phyloP scores from a whole-genome alignment of 2,888 invertebrate genomes.

The Monopis laevigella region DNA sequence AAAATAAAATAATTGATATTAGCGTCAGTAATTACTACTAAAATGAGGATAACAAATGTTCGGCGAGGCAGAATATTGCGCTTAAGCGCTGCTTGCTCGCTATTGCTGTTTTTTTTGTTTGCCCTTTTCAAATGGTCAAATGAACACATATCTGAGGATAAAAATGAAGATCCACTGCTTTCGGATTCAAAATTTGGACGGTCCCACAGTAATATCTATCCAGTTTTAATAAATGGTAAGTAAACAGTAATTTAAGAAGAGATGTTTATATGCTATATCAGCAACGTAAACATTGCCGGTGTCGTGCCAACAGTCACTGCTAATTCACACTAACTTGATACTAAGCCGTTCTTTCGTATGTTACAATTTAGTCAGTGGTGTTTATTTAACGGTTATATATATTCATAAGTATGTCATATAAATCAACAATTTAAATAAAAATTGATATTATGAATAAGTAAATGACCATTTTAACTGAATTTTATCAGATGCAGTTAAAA shows the following conservation, averaged over 20 bases:
- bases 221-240: constrained; percentile 46
- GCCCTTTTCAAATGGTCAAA: constrained; percentile 69
- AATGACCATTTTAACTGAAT: too few relatives aligned
- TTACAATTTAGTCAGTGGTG: not conserved
- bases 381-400: not conserved
- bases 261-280: not conserved
- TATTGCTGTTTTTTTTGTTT: constrained; percentile 70
- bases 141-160: constrained; percentile 37
- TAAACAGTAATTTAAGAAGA: not conserved
- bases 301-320: too few relatives aligned
- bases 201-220: constrained; percentile 45
- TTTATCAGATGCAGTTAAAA: too few relatives aligned
- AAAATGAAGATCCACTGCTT: constrained; percentile 24
- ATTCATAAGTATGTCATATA: not conserved
- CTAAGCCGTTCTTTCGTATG: too few relatives aligned
- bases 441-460: too few relatives aligned
- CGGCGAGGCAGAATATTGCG: constrained; percentile 69
- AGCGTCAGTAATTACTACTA: too few relatives aligned
- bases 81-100: constrained; percentile 53
- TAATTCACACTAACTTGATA: too few relatives aligned
- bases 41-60: constrained; percentile 71
- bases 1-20: too few relatives aligned
- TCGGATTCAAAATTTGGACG: constrained; percentile 12
- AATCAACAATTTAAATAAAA: too few relatives aligned
- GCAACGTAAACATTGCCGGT: too few relatives aligned